Percentiles rank a stretch among this genome's conserved stretches.
These are phyloP conservation scores for Acanthurus lineatus DNA, from an alignment of 2,797 vertebrate genomes.

Conservation along the genomic window DNA sequence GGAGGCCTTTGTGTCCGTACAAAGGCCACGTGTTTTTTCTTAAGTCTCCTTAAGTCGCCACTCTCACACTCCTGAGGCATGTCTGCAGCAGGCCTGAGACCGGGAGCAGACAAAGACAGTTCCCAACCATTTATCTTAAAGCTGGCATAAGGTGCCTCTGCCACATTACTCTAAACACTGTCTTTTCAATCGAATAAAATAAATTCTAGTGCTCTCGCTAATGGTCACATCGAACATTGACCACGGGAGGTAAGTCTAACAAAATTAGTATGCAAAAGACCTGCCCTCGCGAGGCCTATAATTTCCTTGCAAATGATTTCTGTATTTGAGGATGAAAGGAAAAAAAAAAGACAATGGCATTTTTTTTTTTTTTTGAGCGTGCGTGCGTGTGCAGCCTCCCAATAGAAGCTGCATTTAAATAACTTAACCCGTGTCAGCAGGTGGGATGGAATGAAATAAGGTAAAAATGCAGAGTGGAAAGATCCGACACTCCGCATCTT, in stretches of 20 bases:
- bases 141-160: slow-evolving; percentile 64
- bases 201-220: slow-evolving; percentile 90
- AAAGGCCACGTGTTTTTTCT: slow-evolving; percentile 70
- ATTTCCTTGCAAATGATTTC: slow-evolving; percentile 98
- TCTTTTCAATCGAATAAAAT: slow-evolving; percentile 80
- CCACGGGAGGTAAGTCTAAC: slow-evolving; percentile 98
- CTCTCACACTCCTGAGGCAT: slow-evolving; percentile 47
- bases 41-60: slow-evolving; percentile 57
- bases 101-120: slow-evolving; percentile 52
- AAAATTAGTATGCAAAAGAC: slow-evolving; percentile 99
- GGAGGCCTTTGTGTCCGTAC: slow-evolving; percentile 64
- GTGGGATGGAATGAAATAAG: slow-evolving; percentile 90
- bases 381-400: slow-evolving; percentile 84
- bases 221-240: slow-evolving; percentile 92
- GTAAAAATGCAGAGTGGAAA: slow-evolving; percentile 89
- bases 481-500: slow-evolving; percentile 88
- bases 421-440: slow-evolving; percentile 95
- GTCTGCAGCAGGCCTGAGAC: slow-evolving; percentile 49
- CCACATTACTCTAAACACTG: slow-evolving; percentile 74
- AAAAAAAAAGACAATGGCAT: slow-evolving; percentile 91
- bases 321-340: slow-evolving; percentile 93
- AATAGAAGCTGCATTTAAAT: slow-evolving; percentile 91
- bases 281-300: slow-evolving; percentile 95
- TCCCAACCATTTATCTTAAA: slow-evolving; percentile 56
- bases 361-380: slow-evolving; percentile 69